Base-by-base conservation (phyloP, 1,140 invertebrate genomes). In the Tetramorium alpestre region DNA sequence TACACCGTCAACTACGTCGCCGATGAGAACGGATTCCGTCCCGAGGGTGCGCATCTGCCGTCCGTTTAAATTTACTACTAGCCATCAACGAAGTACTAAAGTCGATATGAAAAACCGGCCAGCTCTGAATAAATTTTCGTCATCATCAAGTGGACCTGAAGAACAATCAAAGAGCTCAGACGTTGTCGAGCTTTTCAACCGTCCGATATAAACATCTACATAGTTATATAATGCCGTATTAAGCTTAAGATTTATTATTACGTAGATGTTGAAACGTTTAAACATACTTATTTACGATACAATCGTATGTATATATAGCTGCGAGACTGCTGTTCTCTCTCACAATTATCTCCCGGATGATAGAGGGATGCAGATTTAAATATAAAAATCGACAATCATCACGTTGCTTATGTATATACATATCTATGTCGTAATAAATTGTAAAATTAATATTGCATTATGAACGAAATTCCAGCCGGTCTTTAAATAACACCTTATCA, bases 1-100 rank as follows among this genome's bases (percentile, higher is more conserved):
- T 94, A 95, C 87, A 93, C 90, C 11, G 92, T 96, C 58, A 93
- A 92, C 13, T 96, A 96, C 92, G 91, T 94, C 33, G 95, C 95
- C 62, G 96, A 95, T 62, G 90, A 95, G 51, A 93, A 93, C 65
- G 95, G 95, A 16, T 96, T 93, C 93, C 92, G 89, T 0, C 91
- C 93, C n/a, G 76, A 91, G 60, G 91, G 90, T 49, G 73, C 67
- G 7, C 91, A 91, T 51, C 47, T 92, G 38, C 90, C 91, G 0
- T 0, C 8, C 0, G 33, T 28, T n/a, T 89, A 76, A 89, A 60
- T 54, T 38, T 13, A 75, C 41, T 58, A 41, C 33, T 33, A 10
- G 51, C 11, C 13, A 69, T 5, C n/a, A n/a, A 22, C 4, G 11
- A 28, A 44, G 5, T 69, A 47, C 13, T 69, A 25, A 25, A 65